Conservation (phyloP, 1,140 invertebrate species). For the Plectus sambesii region DNA sequence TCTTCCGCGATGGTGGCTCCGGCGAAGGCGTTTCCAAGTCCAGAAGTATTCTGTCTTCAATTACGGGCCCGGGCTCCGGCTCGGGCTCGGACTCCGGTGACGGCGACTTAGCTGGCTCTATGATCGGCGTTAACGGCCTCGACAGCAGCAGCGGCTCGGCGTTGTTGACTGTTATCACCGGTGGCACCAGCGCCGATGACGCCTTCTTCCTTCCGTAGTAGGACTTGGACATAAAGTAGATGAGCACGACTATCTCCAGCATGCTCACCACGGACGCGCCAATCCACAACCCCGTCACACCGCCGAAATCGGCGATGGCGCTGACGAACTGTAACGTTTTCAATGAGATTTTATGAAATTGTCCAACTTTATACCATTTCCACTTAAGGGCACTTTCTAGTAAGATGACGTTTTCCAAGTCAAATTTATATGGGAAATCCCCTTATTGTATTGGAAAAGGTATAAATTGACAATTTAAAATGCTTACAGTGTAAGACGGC, state of each 20-base stretch:
- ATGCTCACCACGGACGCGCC: constrained; percentile 42
- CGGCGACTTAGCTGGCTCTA: too few relatives aligned
- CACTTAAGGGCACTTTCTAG: too few relatives aligned
- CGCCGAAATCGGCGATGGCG: constrained; percentile 41
- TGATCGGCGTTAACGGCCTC: too few relatives aligned
- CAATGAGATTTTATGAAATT: too few relatives aligned
- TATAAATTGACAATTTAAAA: constrained; percentile 1
- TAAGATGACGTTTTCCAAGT: too few relatives aligned
- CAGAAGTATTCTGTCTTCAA: too few relatives aligned
- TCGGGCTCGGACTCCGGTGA: too few relatives aligned
- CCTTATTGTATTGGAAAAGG: not conserved
- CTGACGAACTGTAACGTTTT: constrained; percentile 33
- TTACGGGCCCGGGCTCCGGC: too few relatives aligned
- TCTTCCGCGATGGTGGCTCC: constrained; percentile 10
- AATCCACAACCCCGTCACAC: constrained; percentile 43
- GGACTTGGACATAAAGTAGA: constrained; percentile 25
- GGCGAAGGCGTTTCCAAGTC: too few relatives aligned
- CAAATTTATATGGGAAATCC: too few relatives aligned
- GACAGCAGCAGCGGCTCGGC: too few relatives aligned
- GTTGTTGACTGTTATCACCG: constrained; percentile 7
- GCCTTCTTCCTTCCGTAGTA: constrained; percentile 23
- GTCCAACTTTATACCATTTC: too few relatives aligned
- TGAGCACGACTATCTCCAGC: constrained; percentile 34
- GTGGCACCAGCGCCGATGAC: constrained; percentile 19
- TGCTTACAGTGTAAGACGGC: constrained; percentile 34